A percentile compares a stretch with the other conserved stretches of the same genome.
Conservation (phyloP, 2,797 vertebrate species). For the Squalus acanthias region DNA sequence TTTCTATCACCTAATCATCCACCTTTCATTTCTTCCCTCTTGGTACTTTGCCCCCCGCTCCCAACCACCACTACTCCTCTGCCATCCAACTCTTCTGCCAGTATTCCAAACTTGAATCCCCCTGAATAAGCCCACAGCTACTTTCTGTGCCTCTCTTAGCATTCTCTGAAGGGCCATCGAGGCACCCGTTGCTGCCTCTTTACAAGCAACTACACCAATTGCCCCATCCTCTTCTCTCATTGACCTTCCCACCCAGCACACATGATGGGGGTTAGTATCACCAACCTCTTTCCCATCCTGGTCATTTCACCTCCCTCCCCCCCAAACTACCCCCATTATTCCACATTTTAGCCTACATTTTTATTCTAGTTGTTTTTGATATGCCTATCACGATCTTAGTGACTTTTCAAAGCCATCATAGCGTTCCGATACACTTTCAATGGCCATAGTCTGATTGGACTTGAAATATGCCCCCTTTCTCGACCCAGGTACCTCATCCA, state of each 20-base stretch:
- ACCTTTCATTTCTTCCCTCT: neutral
- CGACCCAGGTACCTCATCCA: neutral
- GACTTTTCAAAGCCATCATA: neutral
- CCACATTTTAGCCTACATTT: neutral
- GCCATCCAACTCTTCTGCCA: neutral
- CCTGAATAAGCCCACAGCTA: neutral
- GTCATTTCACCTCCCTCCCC: neutral
- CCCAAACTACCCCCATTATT: neutral
- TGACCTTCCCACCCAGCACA: neutral
- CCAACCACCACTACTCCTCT: neutral
- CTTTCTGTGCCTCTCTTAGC: too few species aligned
- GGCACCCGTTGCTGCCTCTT: neutral
- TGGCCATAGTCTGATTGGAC: neutral
- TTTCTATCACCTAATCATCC: neutral
- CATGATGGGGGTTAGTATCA: neutral
- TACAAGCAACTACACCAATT: neutral
- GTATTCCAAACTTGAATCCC: neutral
- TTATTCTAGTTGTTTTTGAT: neutral
- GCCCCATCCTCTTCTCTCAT: neutral
- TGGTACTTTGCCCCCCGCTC: neutral
- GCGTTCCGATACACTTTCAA: neutral
- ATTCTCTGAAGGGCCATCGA: neutral
- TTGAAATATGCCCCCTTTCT: neutral
- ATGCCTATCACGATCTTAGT: neutral
- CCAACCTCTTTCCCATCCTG: neutral